Base-by-base conservation (phyloP, 2,888 invertebrate species). In the Orthosia cruda region DNA sequence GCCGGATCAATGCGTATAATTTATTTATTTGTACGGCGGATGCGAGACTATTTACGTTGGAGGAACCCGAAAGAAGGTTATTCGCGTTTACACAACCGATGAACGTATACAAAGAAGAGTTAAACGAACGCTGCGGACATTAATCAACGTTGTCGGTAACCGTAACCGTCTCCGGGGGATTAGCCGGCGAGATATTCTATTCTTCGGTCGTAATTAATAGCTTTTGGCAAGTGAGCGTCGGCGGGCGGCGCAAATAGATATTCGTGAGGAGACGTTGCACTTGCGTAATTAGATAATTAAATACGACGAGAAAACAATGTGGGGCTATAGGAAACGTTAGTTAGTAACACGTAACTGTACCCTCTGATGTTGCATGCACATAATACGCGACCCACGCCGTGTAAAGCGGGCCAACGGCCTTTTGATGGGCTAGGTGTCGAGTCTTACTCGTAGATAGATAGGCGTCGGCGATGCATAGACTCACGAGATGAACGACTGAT, bases 131-230 rank as follows among this genome's bases (percentile, higher is more conserved):
- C 91, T 91, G 89, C 92, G 89, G 90, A 93, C 95, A 96, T 96
- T 95, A 96, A 96, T 96, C 96, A 96, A 93, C 93, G 95, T 93
- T 94, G 95, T 93, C 95, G 92, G 95, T 95, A 95, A 95, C 95
- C 93, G 94, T 94, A 95, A 93, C 95, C 94, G 93, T 95, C 95
- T 95, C 95, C 91, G 93, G 95, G 93, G 95, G 94, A 96, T 96
- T 94, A 95, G 94, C 93, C 94, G 94, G 86, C 92, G 92, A 94
- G 95, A 95, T 95, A 95, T 95, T 96, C 95, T 96, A 95, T 96
- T 96, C 95, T 95, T 93, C 91, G 92, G 90, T 88, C 85, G 93
- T 96, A 96, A 96, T 96, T 96, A 96, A 96, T 96, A 94, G 96
- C 95, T 95, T 96, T 96, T 96, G 96, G 96, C 96, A 95, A 95